Percentiles rank a stretch among this genome's conserved stretches.
phyloP scores from a whole-genome alignment of 2,113 vertebrate genomes.

The Callorhinus ursinus region DNA sequence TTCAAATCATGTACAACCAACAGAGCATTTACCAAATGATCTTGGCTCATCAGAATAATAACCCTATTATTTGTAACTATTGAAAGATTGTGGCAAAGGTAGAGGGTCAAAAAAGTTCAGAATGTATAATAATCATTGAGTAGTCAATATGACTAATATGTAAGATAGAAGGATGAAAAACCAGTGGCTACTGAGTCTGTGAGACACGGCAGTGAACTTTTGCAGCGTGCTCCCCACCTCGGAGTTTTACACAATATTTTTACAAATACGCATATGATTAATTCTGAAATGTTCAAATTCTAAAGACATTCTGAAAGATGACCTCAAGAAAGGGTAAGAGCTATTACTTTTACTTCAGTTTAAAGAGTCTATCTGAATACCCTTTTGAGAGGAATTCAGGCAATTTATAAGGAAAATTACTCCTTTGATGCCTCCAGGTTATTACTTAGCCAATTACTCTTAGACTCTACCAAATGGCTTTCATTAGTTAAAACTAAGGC shows the following conservation, averaged over 20 bases:
- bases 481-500: conserved; percentile 43
- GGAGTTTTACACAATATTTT: background rate
- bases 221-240: background rate
- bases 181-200: background rate
- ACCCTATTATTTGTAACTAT: background rate
- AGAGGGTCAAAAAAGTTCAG: background rate
- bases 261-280: background rate
- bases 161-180: background rate
- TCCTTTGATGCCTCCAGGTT: conserved; percentile 46
- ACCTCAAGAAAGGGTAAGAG: conserved; percentile 24
- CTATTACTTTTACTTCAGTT: background rate
- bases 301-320: background rate
- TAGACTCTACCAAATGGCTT: background rate
- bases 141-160: background rate
- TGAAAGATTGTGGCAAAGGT: background rate
- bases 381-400: background rate
- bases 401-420: conserved; percentile 46
- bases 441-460: conserved; percentile 51
- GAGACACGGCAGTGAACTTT: background rate
- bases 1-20: background rate
- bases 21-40: background rate
- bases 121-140: background rate
- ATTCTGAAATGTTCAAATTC: background rate
- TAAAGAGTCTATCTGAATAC: background rate
- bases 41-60: background rate